These are phyloP conservation scores for Adelges cooleyi DNA, from an alignment of 1,140 invertebrate genomes.

Conservation along the genomic window DNA sequence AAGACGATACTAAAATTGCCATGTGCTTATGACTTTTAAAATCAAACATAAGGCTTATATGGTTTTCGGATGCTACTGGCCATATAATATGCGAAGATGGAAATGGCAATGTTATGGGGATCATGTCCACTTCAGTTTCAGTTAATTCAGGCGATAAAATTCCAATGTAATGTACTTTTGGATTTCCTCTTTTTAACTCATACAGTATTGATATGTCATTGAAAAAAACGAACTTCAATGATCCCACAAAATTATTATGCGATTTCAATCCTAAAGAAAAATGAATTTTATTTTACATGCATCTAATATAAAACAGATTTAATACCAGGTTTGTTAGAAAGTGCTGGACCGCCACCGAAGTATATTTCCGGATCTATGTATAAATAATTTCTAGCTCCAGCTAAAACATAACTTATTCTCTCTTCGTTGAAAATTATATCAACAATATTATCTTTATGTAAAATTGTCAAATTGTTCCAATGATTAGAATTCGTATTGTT, in stretches of 20 bases:
- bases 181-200: constrained; percentile 65
- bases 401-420: constrained; percentile 53
- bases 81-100: constrained; percentile 77
- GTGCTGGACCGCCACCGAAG: constrained; percentile 70
- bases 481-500: constrained; percentile 55
- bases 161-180: constrained; percentile 71
- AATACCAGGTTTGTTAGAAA: constrained; percentile 47
- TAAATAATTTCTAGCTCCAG: constrained; percentile 59
- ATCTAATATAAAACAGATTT: too few species aligned
- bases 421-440: constrained; percentile 62
- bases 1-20: constrained; percentile 72
- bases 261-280: constrained; percentile 40
- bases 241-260: constrained; percentile 57
- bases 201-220: constrained; percentile 84
- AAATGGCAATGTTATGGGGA: constrained; percentile 85
- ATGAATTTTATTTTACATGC: too few species aligned
- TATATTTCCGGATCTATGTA: constrained; percentile 89
- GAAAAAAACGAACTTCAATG: constrained; percentile 82
- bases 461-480: constrained; percentile 84
- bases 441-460: constrained; percentile 59
- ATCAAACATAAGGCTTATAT: constrained; percentile 68
- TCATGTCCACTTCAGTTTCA: constrained; percentile 70
- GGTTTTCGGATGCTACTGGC: constrained; percentile 54
- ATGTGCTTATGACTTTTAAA: constrained; percentile 74
- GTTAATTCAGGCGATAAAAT: constrained; percentile 69